Conservation (phyloP, 2,113 vertebrate species). For the Labeo rohita region DNA sequence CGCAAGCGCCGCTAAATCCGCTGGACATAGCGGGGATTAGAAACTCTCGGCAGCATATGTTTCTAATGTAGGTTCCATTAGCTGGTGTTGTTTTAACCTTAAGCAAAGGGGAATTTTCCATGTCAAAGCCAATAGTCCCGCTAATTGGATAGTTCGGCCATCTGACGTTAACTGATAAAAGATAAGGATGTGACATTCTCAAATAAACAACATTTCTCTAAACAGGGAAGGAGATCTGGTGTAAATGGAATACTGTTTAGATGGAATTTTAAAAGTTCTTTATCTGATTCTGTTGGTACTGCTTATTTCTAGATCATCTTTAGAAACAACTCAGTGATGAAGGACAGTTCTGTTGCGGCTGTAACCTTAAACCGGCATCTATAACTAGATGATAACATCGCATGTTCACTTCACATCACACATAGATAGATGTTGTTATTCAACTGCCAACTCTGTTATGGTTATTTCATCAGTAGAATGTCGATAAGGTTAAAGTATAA, state of each 20-base stretch:
- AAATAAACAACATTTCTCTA: constrained; percentile 54
- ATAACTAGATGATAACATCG: constrained; percentile 11
- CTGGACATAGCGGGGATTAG: constrained; percentile 49
- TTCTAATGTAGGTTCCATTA: constrained; percentile 54
- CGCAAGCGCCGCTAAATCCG: constrained; percentile 24
- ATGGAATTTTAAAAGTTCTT: constrained; percentile 33
- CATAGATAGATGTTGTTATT: constrained; percentile 9
- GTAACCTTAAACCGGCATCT: constrained; percentile 3
- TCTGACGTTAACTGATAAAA: constrained; percentile 36
- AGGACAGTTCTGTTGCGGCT: not conserved
- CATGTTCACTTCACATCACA: constrained; percentile 15
- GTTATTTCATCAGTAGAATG: not conserved
- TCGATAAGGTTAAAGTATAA: not conserved
- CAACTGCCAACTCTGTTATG: not conserved
- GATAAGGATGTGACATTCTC: constrained; percentile 49
- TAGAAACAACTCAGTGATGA: not conserved
- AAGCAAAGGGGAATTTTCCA: constrained; percentile 38
- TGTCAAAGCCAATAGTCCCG: constrained; percentile 41
- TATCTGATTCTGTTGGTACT: constrained; percentile 10
- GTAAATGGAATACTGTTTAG: constrained; percentile 21
- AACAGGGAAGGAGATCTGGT: not conserved
- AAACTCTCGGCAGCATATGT: constrained; percentile 51
- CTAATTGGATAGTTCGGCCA: constrained; percentile 20
- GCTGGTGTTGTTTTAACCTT: constrained; percentile 48
- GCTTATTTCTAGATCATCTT: constrained; percentile 12